Evolutionary conservation across 2,797 vertebrate species (phyloP).

Genomic region (Poeciliopsis turneri): DNA sequence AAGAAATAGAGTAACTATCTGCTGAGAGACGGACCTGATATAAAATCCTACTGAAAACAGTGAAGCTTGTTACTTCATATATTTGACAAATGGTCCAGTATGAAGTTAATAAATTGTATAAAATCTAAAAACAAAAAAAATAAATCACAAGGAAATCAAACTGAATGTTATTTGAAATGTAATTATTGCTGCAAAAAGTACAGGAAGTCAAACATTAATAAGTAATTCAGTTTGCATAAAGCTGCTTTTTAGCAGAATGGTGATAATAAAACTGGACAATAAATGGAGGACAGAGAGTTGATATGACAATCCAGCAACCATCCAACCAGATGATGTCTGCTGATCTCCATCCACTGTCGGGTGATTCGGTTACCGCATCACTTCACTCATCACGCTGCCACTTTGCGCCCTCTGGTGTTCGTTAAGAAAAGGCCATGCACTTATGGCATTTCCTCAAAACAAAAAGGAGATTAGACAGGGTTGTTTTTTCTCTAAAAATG

Average conservation of each 20-base stretch:
- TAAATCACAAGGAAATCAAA: background rate
- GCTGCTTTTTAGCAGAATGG: background rate
- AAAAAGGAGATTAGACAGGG: constrained; percentile 37
- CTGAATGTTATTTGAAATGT: background rate
- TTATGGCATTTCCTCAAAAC: constrained; percentile 10
- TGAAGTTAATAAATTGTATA: background rate
- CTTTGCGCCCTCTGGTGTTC: background rate
- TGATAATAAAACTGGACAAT: background rate
- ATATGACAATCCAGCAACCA: background rate
- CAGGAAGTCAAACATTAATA: background rate
- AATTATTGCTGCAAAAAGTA: background rate
- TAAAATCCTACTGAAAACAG: no score
- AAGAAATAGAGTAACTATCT: no score
- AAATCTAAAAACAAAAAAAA: no score
- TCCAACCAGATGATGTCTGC: background rate
- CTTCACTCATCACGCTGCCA: background rate
- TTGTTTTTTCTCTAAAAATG: constrained; percentile 67
- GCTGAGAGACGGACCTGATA: no score
- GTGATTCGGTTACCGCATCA: background rate
- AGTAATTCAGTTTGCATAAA: background rate
- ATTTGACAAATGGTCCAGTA: background rate
- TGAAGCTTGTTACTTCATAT: background rate
- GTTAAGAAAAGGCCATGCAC: constrained; percentile 23
- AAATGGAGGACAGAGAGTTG: background rate
- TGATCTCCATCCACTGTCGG: background rate